These are phyloP conservation scores for Phytoseiulus persimilis DNA, from an alignment of 2,888 invertebrate genomes.

Conservation along the genomic window DNA sequence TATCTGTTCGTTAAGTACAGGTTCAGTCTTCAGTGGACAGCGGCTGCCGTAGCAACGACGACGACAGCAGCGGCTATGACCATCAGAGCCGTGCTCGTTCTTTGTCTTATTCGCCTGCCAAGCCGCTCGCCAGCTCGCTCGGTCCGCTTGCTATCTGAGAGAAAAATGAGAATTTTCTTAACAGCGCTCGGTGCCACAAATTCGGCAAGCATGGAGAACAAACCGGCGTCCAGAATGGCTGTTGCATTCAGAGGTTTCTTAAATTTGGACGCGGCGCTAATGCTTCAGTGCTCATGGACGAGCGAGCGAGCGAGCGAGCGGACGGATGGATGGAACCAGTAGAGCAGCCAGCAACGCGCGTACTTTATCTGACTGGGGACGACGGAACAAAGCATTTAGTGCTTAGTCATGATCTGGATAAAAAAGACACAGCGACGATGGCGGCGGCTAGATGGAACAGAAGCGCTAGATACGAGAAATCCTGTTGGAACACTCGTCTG, in stretches of 20 bases:
- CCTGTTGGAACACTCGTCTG: too few species aligned
- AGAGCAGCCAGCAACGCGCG: background rate
- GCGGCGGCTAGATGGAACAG: background rate
- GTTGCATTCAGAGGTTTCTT: background rate
- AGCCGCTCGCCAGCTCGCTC: background rate
- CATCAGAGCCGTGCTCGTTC: background rate
- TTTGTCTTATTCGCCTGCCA: background rate
- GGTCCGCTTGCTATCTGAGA: background rate
- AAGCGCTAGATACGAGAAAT: too few species aligned
- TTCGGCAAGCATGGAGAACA: background rate
- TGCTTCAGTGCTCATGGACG: background rate
- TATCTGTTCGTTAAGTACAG: background rate
- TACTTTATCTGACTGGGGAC: background rate
- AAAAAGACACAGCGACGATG: background rate
- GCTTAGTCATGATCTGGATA: conserved; percentile 5
- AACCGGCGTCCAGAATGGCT: background rate
- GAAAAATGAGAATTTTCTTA: background rate
- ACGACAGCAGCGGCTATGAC: background rate
- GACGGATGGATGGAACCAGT: background rate
- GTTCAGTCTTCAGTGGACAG: conserved; percentile 28
- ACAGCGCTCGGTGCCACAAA: background rate
- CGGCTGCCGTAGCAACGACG: background rate
- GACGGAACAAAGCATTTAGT: conserved; percentile 5
- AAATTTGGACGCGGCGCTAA: background rate
- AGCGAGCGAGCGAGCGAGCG: background rate